Evolutionary conservation across 2,888 invertebrate genomes (phyloP).

Genomic region (Drosophila algonquin): DNA sequence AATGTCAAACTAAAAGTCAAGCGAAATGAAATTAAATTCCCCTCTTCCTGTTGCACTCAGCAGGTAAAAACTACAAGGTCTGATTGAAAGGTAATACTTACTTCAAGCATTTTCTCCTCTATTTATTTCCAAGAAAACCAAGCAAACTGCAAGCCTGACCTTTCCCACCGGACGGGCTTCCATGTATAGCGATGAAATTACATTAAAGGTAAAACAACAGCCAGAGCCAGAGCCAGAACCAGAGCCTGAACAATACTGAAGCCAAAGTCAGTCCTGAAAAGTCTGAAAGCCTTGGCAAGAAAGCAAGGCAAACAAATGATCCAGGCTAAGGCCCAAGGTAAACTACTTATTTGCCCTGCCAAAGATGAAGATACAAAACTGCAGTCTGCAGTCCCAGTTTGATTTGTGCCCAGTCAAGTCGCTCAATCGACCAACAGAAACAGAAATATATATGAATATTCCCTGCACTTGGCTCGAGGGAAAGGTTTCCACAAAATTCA

Average conservation of each 20-base stretch:
- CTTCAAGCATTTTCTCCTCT: too few species aligned
- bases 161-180: slow-evolving; percentile 13
- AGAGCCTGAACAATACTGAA: slow-evolving; percentile 12
- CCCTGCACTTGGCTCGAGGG: background rate
- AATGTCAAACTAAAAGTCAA: slow-evolving; percentile 48
- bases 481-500: background rate
- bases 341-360: slow-evolving; percentile 45
- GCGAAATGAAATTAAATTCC: slow-evolving; percentile 61
- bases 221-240: too few species aligned
- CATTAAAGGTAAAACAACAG: slow-evolving; percentile 36
- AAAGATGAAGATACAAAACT: slow-evolving; percentile 4
- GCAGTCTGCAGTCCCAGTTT: slow-evolving; percentile 22
- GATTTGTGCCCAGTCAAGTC: slow-evolving; percentile 32
- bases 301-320: slow-evolving; percentile 50
- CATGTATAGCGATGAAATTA: slow-evolving; percentile 49
- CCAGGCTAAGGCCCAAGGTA: slow-evolving; percentile 38
- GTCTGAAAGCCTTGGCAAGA: slow-evolving; percentile 8
- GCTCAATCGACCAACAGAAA: slow-evolving; percentile 20
- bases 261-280: slow-evolving; percentile 12
- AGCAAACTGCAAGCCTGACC: slow-evolving; percentile 6
- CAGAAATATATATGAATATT: slow-evolving; percentile 2
- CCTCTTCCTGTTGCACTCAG: slow-evolving; percentile 9
- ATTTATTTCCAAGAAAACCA: background rate
- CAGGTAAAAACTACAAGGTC: background rate
- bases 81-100: background rate